Base-by-base conservation (phyloP, 2,888 invertebrate species). In the Ochropleura plecta region DNA sequence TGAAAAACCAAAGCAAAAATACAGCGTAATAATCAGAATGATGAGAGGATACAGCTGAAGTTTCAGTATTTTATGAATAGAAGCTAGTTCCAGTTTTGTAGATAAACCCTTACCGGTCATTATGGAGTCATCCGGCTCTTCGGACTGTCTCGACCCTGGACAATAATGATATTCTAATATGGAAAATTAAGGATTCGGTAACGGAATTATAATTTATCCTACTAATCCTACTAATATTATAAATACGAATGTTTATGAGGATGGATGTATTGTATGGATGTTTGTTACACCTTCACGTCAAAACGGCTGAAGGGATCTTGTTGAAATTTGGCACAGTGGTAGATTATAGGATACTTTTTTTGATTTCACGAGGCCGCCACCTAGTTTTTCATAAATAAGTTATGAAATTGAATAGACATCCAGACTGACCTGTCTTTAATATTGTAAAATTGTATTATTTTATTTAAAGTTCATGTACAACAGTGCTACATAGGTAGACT, bases 121-220 rank as follows among this genome's bases (percentile, higher is more conserved):
- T 30, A 82, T 84, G 59, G 88, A 86, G 67, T 87, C 88, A 30
- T 80, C 78, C 30, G 69, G 82, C 67, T 88, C 83, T 65, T 86
- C 83, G 51, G 85, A 87, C 76, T 74, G 81, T 51, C 81, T 84
- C 53, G 84, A 84, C 57, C 83, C 87, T 87, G 86, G 59, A 86
- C 75, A 88, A 68, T 77, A 79, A 84, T 40, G 59, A n/a, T 42
- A 68, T 42, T 70, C 79, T 57, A 67, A 82, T 73, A 51, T 57
- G 62, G 49, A 14, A 20, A 55, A 49, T 51, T 10, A 1, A 46
- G 14, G 4, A n/a, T 10, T 53, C 8, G 30, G 8, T 7, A 14
- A 44, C 14, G 7, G 14, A 70, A 69, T 30, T 9, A 51, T n/a
- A n/a, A 12, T 48, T 64, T 20, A 42, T 20, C 3, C 30, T 30